Conservation (phyloP, 1,140 invertebrate species). For the Eueides isabella region DNA sequence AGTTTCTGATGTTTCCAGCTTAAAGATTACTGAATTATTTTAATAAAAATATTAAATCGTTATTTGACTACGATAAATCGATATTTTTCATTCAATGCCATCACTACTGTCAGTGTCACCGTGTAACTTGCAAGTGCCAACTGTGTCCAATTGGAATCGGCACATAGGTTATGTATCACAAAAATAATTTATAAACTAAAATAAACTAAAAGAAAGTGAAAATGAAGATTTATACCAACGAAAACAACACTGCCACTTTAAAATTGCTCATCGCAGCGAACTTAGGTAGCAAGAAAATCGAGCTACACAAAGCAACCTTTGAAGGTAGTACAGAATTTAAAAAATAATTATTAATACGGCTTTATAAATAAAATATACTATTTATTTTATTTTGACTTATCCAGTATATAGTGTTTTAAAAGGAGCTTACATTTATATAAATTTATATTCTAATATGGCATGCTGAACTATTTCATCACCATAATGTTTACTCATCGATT, state of each 20-base stretch:
- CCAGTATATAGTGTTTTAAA: conserved; percentile 8
- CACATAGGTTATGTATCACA: conserved; percentile 49
- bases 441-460: not conserved
- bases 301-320: conserved; percentile 81
- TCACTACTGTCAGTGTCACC: conserved; percentile 14
- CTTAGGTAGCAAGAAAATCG: conserved; percentile 82
- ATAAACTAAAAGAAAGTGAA: conserved; percentile 46
- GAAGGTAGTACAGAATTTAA: conserved; percentile 77
- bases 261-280: conserved; percentile 87
- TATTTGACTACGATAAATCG: not conserved
- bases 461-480: conserved; percentile 6
- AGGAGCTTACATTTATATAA: not conserved
- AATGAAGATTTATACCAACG: conserved; percentile 87
- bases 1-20: too few relatives aligned
- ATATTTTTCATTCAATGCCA: not conserved
- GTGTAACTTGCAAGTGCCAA: conserved; percentile 17
- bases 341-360: not conserved
- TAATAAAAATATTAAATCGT: too few relatives aligned
- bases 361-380: conserved; percentile 9
- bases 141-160: conserved; percentile 19
- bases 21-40: too few relatives aligned
- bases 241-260: conserved; percentile 87
- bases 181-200: conserved; percentile 28
- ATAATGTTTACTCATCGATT: conserved; percentile 12
- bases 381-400: not conserved